Percentiles rank a stretch among this genome's conserved stretches.
Evolutionary conservation across 2,888 invertebrate genomes (phyloP).

Genomic region (Baccha elongata): DNA sequence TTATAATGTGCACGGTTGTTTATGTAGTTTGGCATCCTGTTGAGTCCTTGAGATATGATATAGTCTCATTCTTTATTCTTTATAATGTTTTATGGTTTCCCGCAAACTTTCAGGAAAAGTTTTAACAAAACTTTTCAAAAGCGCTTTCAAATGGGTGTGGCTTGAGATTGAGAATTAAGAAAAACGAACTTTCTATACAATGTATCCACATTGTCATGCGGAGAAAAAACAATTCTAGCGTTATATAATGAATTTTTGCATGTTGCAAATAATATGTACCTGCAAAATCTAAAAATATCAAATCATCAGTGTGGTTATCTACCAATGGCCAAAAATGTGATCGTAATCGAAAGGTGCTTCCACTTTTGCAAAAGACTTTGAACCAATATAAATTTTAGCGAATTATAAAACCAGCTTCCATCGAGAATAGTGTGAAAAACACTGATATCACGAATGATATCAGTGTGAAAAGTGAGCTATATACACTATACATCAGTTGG

Average conservation of each 20-base stretch:
- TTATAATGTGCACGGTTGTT: slow-evolving; percentile 61
- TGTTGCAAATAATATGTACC: no score
- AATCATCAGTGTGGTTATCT: no score
- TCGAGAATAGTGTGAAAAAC: no score
- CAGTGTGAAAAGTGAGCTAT: no score
- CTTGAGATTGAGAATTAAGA: not conserved
- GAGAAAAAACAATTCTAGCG: not conserved
- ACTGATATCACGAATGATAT: no score
- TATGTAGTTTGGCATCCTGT: slow-evolving; percentile 60
- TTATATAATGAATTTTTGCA: slow-evolving; percentile 7
- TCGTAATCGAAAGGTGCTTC: no score
- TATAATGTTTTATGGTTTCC: slow-evolving; percentile 64
- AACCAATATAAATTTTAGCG: no score
- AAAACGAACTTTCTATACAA: not conserved
- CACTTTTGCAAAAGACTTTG: no score
- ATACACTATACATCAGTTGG: no score
- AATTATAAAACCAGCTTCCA: no score
- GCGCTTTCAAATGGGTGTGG: slow-evolving; percentile 10
- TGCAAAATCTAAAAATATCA: no score
- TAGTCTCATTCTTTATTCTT: slow-evolving; percentile 54
- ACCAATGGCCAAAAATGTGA: no score
- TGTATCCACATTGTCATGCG: not conserved
- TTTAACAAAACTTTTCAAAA: slow-evolving; percentile 1
- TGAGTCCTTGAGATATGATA: slow-evolving; percentile 68
- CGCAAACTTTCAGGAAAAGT: slow-evolving; percentile 43